Evolutionary conservation across 2,888 invertebrate species (phyloP).

Genomic region (Lamellibrachia columna): DNA sequence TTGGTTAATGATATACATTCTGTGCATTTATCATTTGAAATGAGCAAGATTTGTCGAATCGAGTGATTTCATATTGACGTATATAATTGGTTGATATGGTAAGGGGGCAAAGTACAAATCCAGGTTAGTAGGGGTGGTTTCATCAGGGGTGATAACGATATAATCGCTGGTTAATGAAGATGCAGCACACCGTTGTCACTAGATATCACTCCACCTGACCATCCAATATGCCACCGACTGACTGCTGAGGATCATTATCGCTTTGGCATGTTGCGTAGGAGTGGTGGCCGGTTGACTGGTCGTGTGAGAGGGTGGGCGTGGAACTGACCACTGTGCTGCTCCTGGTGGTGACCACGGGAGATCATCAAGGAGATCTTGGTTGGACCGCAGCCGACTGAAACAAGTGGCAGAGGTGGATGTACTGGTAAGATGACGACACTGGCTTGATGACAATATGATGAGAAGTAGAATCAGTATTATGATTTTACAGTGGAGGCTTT

Average conservation of each 20-base stretch:
- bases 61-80: too few species aligned
- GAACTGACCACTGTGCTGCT: slow-evolving; percentile 47
- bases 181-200: not conserved
- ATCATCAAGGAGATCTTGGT: slow-evolving; percentile 61
- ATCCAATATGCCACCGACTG: not conserved
- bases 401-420: not conserved
- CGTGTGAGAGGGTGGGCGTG: slow-evolving; percentile 46
- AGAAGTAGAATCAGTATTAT: too few species aligned
- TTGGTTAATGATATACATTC: too few species aligned
- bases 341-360: slow-evolving; percentile 52
- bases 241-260: slow-evolving; percentile 7
- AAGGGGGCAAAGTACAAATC: too few species aligned
- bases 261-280: slow-evolving; percentile 30
- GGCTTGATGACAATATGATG: too few species aligned
- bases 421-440: not conserved
- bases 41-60: too few species aligned
- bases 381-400: slow-evolving; percentile 40
- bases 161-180: too few species aligned
- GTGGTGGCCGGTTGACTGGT: slow-evolving; percentile 44
- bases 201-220: not conserved
- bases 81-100: too few species aligned
- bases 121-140: too few species aligned
- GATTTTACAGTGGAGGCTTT: too few species aligned
- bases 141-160: too few species aligned
- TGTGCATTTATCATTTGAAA: too few species aligned